phyloP scores from a whole-genome alignment of 2,113 vertebrate genomes.

The Arvicanthis niloticus region DNA sequence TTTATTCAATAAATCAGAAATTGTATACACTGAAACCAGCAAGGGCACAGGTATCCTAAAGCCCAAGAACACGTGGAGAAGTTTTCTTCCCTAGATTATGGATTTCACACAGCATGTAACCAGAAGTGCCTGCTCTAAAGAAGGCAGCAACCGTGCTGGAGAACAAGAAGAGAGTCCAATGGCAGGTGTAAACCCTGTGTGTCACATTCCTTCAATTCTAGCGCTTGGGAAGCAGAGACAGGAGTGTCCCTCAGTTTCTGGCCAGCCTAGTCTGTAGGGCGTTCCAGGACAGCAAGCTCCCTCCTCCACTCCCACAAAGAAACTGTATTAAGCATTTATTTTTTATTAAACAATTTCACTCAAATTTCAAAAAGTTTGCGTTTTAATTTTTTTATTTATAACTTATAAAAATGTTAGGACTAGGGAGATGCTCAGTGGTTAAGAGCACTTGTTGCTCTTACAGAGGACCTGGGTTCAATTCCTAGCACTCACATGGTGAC shows the following conservation, averaged over 20 bases:
- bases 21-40: neutral
- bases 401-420: neutral
- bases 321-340: neutral
- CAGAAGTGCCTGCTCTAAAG: neutral
- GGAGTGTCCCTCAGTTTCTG: neutral
- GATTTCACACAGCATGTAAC: neutral
- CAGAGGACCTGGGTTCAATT: neutral
- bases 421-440: neutral
- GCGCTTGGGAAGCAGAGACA: neutral
- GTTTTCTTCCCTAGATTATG: neutral
- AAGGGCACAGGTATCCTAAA: neutral
- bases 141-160: neutral
- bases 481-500: neutral
- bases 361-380: slow-evolving; percentile 44
- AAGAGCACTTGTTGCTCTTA: neutral
- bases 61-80: neutral
- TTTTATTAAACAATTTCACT: slow-evolving; percentile 53
- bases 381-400: neutral
- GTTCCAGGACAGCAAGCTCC: neutral
- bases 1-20: neutral
- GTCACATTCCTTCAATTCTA: neutral
- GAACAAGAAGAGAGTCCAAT: neutral
- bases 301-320: fast-evolving
- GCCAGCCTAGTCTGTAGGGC: neutral
- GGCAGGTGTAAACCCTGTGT: neutral